Conservation (phyloP, 2,888 invertebrate genomes). For the Torymus aiolomorphi region DNA sequence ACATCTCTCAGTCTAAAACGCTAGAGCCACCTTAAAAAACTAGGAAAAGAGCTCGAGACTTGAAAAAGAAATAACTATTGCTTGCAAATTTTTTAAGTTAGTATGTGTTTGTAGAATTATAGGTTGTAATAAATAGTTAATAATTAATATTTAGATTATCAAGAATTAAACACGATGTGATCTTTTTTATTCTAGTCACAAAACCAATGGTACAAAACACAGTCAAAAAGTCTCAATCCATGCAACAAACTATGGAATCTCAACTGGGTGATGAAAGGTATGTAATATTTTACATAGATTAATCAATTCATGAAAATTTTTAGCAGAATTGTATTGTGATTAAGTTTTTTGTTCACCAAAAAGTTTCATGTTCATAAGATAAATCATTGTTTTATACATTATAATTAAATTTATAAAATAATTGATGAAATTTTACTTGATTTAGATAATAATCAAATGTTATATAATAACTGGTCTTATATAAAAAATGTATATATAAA, state of each 20-base stretch:
- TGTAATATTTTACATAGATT: constrained; percentile 32
- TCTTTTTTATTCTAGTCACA: constrained; percentile 70
- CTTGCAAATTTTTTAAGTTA: constrained; percentile 24
- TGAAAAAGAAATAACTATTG: not conserved
- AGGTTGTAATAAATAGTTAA: constrained; percentile 29
- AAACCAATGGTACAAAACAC: constrained; percentile 71
- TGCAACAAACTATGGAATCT: constrained; percentile 73
- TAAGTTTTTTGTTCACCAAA: too few species aligned
- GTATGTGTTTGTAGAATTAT: constrained; percentile 30
- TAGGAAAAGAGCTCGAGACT: too few species aligned
- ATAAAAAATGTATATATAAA: too few species aligned
- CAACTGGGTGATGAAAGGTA: constrained; percentile 73
- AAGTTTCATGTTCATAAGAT: too few species aligned
- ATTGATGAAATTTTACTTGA: too few species aligned
- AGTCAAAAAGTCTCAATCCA: constrained; percentile 74
- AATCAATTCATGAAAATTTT: not conserved
- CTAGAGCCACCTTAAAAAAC: too few species aligned
- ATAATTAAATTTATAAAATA: too few species aligned
- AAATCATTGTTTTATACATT: too few species aligned
- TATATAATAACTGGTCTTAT: too few species aligned
- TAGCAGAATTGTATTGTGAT: too few species aligned
- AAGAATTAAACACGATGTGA: constrained; percentile 38
- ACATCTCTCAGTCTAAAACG: too few species aligned
- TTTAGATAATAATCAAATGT: too few species aligned
- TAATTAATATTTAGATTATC: constrained; percentile 6